These are phyloP conservation scores for Coreius guichenoti DNA, from an alignment of 2,797 vertebrate species.

Conservation along the genomic window DNA sequence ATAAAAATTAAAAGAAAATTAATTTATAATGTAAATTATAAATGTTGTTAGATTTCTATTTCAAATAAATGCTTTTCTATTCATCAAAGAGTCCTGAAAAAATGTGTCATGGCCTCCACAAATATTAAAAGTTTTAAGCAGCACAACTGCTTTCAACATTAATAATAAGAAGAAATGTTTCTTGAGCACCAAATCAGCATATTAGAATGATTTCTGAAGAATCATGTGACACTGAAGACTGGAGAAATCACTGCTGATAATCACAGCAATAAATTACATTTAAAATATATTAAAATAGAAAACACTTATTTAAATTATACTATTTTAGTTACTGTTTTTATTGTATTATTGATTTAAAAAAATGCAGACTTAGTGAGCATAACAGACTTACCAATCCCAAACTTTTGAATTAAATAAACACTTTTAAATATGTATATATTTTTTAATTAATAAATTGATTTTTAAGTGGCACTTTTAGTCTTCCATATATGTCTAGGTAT, in stretches of 20 bases:
- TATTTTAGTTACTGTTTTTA: background rate
- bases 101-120: background rate
- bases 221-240: background rate
- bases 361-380: background rate
- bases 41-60: background rate
- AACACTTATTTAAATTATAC: background rate
- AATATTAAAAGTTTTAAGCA: background rate
- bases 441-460: no score
- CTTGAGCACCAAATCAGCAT: background rate
- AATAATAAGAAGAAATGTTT: background rate
- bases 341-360: background rate
- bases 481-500: background rate
- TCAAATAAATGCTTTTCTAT: background rate
- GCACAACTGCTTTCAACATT: background rate
- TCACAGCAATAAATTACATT: background rate
- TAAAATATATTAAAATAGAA: background rate
- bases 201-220: background rate
- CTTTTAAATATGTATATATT: background rate
- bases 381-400: background rate
- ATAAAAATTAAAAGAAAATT: background rate
- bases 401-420: background rate
- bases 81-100: background rate
- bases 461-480: slow-evolving; percentile 11
- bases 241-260: background rate
- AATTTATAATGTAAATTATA: background rate